A percentile compares a stretch with the other conserved stretches of the same genome.
phyloP scores from a whole-genome alignment of 2,888 invertebrate genomes.

The Cacoxenus indagator region DNA sequence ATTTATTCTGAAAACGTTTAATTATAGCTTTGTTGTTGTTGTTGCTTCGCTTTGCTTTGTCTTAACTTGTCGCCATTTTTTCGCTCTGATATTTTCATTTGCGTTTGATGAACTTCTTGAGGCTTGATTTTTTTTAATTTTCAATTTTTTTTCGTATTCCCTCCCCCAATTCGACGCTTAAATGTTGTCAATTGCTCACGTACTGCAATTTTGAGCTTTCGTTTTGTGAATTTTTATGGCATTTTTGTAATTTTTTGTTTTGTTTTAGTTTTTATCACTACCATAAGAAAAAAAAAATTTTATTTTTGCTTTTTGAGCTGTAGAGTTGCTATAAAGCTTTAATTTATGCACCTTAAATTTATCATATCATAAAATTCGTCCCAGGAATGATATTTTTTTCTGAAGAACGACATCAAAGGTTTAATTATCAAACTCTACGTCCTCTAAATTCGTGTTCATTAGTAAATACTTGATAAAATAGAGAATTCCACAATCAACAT shows the following conservation, averaged over 20 bases:
- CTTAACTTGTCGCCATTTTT: background rate
- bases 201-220: constrained; percentile 4
- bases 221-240: background rate
- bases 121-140: background rate
- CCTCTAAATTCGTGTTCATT: too few species aligned
- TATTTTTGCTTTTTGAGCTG: too few species aligned
- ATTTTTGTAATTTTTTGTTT: background rate
- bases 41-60: background rate
- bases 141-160: background rate
- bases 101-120: background rate
- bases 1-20: constrained; percentile 7
- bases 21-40: background rate
- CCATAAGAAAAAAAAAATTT: too few species aligned
- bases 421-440: too few species aligned
- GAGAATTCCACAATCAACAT: too few species aligned
- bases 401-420: too few species aligned
- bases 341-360: too few species aligned
- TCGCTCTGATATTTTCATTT: background rate
- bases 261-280: background rate
- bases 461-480: too few species aligned
- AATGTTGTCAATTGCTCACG: constrained; percentile 3
- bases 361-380: too few species aligned
- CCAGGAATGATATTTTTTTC: too few species aligned
- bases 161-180: background rate
- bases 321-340: too few species aligned